A percentile compares a stretch with the other conserved stretches of the same genome.
phyloP scores from a whole-genome alignment of 2,888 invertebrate genomes.

The Octodonta nipae region DNA sequence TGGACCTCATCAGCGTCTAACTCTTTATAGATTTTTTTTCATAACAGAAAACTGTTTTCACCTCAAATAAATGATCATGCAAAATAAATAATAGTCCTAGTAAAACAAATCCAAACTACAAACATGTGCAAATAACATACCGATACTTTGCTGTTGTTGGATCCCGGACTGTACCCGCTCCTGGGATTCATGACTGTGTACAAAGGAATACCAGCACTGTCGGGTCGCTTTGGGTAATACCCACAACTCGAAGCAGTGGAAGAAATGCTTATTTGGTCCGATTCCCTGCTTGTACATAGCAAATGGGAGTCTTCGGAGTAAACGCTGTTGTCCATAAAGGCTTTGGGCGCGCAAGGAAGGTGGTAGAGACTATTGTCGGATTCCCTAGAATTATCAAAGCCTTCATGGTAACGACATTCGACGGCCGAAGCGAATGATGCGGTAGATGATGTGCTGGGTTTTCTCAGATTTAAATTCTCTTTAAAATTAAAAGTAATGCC shows the following conservation, averaged over 20 bases:
- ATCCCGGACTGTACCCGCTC: constrained; percentile 43
- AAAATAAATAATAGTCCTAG: no score
- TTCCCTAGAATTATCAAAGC: constrained; percentile 41
- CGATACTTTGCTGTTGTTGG: constrained; percentile 46
- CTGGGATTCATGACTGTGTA: constrained; percentile 47
- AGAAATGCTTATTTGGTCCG: constrained; percentile 48
- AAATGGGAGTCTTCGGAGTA: constrained; percentile 42
- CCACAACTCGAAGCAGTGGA: constrained; percentile 47
- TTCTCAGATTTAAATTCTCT: constrained; percentile 26
- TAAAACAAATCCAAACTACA: no score
- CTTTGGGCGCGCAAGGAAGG: constrained; percentile 42
- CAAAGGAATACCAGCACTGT: constrained; percentile 36
- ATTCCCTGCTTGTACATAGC: constrained; percentile 40
- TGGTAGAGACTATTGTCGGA: constrained; percentile 46
- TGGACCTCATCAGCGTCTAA: no score
- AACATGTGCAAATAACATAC: constrained; percentile 37
- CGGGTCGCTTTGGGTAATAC: constrained; percentile 39
- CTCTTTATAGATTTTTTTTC: no score
- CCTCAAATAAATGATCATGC: no score
- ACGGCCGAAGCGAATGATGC: constrained; percentile 28
- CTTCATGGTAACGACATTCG: constrained; percentile 22
- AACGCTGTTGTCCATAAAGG: constrained; percentile 43
- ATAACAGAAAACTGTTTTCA: no score
- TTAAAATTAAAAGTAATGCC: constrained; percentile 33
- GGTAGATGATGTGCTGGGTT: constrained; percentile 24